Evolutionary conservation across 53 echinoderm and acorn worm species (phyloP).

Genomic region (Holothuria scabra): DNA sequence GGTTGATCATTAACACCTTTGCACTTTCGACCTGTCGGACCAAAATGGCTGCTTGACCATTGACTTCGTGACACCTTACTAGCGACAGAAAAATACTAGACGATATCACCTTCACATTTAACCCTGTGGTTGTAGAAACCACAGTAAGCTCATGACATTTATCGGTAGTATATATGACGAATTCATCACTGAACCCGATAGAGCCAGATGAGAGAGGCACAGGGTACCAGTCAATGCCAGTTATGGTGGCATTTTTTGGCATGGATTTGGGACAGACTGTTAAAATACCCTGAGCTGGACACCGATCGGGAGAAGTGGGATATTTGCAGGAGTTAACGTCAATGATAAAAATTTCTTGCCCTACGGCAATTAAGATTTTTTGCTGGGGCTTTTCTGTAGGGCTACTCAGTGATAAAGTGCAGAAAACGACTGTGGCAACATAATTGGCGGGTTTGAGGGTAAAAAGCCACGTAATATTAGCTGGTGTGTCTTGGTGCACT

Average conservation of each 20-base stretch:
- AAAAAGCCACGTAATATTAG: constrained; percentile 17
- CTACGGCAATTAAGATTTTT: constrained; percentile 38
- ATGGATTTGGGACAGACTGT: constrained; percentile 34
- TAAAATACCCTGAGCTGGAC: constrained; percentile 20
- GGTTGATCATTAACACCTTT: constrained; percentile 26
- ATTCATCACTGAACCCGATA: constrained; percentile 15
- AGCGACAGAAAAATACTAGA: constrained; percentile 16
- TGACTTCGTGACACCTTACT: constrained; percentile 18
- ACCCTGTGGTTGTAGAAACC: constrained; percentile 29
- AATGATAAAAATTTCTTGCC: constrained; percentile 41
- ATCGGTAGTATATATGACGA: constrained; percentile 40
- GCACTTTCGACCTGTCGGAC: neutral
- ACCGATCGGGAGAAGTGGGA: constrained; percentile 21
- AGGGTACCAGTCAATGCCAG: constrained; percentile 37
- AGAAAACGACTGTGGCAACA: constrained; percentile 19
- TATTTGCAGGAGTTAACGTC: constrained; percentile 37
- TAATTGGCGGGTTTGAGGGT: constrained; percentile 45
- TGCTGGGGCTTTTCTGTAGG: neutral
- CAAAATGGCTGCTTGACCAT: constrained; percentile 2
- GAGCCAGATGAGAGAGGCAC: neutral
- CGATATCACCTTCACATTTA: constrained; percentile 13
- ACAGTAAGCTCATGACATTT: constrained; percentile 33
- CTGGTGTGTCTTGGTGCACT: constrained; percentile 7
- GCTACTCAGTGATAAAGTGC: constrained; percentile 21
- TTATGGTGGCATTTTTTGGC: constrained; percentile 43